Evolutionary conservation across 2,797 vertebrate species (phyloP).

Genomic region (Paramormyrops hopkinsi): DNA sequence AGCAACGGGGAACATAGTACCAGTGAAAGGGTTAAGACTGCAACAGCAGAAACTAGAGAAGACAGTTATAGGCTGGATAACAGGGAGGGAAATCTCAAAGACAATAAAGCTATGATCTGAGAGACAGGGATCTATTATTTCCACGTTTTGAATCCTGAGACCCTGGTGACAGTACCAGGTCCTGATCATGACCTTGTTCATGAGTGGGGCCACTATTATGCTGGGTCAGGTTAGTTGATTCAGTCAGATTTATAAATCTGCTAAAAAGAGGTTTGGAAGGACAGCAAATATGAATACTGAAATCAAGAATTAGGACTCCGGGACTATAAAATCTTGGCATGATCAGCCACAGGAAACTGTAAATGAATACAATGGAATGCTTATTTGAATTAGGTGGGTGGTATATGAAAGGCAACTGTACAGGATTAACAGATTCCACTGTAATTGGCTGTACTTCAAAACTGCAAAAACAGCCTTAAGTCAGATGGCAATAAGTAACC

Average conservation of each 20-base stretch:
- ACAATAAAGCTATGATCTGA: not conserved
- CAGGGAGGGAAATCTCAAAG: not conserved
- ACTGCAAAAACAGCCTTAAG: not conserved
- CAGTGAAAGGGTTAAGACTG: not conserved
- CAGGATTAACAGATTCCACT: not conserved
- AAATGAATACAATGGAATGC: not conserved
- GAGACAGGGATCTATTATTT: not conserved
- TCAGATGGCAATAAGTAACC: not conserved
- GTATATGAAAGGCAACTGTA: not conserved
- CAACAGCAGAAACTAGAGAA: not conserved
- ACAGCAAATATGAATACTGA: not conserved
- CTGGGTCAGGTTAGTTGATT: not conserved
- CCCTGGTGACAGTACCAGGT: not conserved
- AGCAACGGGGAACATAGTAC: not conserved
- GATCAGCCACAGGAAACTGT: not conserved
- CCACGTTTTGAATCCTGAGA: not conserved
- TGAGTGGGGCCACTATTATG: not conserved
- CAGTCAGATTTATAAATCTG: not conserved
- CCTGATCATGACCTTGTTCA: not conserved
- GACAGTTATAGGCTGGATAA: not conserved
- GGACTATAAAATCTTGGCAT: not conserved
- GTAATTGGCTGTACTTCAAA: not conserved
- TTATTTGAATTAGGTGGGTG: not conserved
- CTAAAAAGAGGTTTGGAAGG: not conserved
- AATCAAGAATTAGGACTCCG: not conserved